Percentiles rank a stretch among this genome's conserved stretches.
phyloP scores from a whole-genome alignment of 2,797 vertebrate genomes.

The Merluccius polli region DNA sequence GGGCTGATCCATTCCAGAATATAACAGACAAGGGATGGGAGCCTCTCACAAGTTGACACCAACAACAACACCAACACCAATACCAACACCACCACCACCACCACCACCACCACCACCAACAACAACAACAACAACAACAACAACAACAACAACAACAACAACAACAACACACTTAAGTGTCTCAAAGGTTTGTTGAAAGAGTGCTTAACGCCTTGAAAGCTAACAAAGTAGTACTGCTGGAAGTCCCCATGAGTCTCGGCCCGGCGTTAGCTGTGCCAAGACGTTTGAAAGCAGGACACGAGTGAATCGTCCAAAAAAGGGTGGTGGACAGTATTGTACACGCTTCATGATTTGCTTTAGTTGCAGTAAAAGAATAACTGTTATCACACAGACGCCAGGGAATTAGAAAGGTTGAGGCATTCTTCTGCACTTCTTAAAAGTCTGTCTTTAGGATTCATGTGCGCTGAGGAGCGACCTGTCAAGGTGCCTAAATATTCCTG shows the following conservation, averaged over 20 bases:
- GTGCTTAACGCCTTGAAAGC: too few species aligned
- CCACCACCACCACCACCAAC: too few species aligned
- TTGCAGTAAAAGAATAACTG: conserved; percentile 20
- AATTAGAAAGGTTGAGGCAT: conserved; percentile 52
- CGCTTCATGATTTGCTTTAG: conserved; percentile 34
- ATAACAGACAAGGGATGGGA: too few species aligned
- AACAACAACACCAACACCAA: not conserved
- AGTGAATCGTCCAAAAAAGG: not conserved
- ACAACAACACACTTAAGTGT: not conserved
- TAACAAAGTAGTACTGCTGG: too few species aligned
- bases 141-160: not conserved
- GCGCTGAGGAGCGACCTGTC: conserved; percentile 33
- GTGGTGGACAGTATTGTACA: not conserved
- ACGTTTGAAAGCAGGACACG: not conserved
- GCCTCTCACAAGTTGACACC: too few species aligned
- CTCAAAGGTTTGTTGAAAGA: too few species aligned
- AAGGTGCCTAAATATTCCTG: conserved; percentile 48
- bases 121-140: too few species aligned
- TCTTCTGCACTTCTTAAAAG: conserved; percentile 41
- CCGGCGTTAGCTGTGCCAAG: not conserved
- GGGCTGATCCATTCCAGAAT: too few species aligned
- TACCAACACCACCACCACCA: too few species aligned
- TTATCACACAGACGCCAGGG: conserved; percentile 50
- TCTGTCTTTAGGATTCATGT: conserved; percentile 54
- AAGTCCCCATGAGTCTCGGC: not conserved